Evolutionary conservation across 2,888 invertebrate genomes (phyloP).

Genomic region (Pecten maximus): DNA sequence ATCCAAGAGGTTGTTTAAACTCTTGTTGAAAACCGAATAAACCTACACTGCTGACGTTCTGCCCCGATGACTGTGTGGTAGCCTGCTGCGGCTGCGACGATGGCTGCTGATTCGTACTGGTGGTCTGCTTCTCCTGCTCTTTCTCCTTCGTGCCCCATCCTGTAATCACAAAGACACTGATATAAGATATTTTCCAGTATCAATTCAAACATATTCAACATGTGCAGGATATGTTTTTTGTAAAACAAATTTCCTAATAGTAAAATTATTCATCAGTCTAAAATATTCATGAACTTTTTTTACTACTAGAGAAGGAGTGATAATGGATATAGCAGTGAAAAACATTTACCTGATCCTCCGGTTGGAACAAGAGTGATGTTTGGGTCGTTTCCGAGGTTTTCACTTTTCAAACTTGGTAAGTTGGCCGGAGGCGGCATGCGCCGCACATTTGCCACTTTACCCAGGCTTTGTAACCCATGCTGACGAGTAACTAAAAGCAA

Average conservation of each 20-base stretch:
- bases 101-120: slow-evolving; percentile 76
- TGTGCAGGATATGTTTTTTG: no score
- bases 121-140: slow-evolving; percentile 72
- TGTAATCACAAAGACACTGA: slow-evolving; percentile 73
- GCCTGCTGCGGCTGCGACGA: slow-evolving; percentile 81
- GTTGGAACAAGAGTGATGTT: slow-evolving; percentile 90
- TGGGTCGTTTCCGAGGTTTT: slow-evolving; percentile 91
- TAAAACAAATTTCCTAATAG: no score
- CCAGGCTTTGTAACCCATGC: slow-evolving; percentile 99
- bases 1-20: no score
- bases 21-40: not conserved
- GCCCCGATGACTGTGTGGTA: slow-evolving; percentile 77
- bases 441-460: slow-evolving; percentile 98
- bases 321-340: no score
- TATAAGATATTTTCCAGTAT: not conserved
- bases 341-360: slow-evolving; percentile 85
- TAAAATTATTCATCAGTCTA: no score
- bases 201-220: not conserved
- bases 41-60: slow-evolving; percentile 70
- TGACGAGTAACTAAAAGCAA: slow-evolving; percentile 89
- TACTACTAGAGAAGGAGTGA: no score
- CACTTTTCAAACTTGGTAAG: slow-evolving; percentile 99
- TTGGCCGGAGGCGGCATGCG: slow-evolving; percentile 96
- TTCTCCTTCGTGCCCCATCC: slow-evolving; percentile 89
- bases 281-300: no score